A percentile compares a stretch with the other conserved stretches of the same genome.
These are phyloP conservation scores for Gorilla gorilla DNA, from an alignment of 2,113 vertebrate species.

Conservation along the genomic window DNA sequence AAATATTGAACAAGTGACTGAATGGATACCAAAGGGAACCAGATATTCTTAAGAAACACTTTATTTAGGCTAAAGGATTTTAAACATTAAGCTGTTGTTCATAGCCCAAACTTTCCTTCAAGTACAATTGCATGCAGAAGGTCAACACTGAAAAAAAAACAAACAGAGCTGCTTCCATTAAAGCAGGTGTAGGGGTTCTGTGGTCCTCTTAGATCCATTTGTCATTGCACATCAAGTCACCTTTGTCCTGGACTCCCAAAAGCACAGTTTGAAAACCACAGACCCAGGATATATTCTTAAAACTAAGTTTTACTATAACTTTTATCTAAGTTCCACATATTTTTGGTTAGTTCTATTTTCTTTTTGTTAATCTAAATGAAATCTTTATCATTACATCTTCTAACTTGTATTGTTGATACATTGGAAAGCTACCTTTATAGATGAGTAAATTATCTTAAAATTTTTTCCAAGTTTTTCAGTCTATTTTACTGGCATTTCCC, in stretches of 20 bases:
- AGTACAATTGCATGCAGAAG: slow-evolving; percentile 3
- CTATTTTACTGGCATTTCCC: neutral
- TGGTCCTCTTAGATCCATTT: neutral
- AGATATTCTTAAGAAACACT: neutral
- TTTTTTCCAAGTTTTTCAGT: neutral
- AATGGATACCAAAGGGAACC: neutral
- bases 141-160: neutral
- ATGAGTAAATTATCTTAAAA: slow-evolving; percentile 23
- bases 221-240: neutral
- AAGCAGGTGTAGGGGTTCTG: neutral
- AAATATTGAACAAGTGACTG: neutral
- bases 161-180: neutral
- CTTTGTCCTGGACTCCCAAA: neutral
- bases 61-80: neutral
- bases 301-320: neutral
- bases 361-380: slow-evolving; percentile 35
- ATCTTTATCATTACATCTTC: neutral
- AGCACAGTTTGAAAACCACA: neutral
- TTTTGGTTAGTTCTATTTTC: neutral
- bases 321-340: neutral
- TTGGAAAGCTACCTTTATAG: slow-evolving; percentile 22
- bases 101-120: neutral
- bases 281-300: neutral
- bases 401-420: neutral
- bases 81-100: neutral